Base-by-base conservation (phyloP, 2,113 vertebrate genomes). In the Pachycephala philippinensis region DNA sequence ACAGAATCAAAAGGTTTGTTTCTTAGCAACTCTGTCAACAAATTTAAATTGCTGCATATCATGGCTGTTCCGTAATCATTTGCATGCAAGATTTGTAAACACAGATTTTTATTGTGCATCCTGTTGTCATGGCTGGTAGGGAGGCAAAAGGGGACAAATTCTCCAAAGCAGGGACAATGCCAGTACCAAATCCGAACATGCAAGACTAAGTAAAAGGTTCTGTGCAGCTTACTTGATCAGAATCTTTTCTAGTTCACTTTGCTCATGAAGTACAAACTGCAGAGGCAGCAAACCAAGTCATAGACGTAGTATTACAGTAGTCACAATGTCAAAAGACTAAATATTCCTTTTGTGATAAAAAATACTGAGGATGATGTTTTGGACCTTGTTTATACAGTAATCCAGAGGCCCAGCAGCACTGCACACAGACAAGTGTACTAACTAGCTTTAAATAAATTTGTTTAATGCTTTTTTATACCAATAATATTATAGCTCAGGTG, bases 1-100 rank as follows among this genome's bases (percentile, higher is more conserved):
- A 88, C 15, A 82, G 96, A 97, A 97, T 95, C 89, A 96, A 97
- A 97, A 95, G 89, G 71, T 92, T 97, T 96, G 95, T 97, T 97
- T 93, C 97, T 97, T 97, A 97, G 95, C 95, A 97, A 98, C 93
- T 93, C 88, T 97, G 93, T 98, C 95, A 97, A 93, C 87, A 97
- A 93, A 95, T 96, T 95, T 95, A 97, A 97, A 96, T 97, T 95
- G 84, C 94, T 90, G 78, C 92, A 87, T 94, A 97, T 92, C 84
- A 87, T 88, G 88, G 49, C 88, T 96, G 64, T 89, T 91, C 77
- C 63, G 0, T 91, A 95, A 93, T 89, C 71, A 97, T 97, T 97
- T 97, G 95, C 93, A 96, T 97, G 94, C 90, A 92, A 93, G 77
- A 96, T 97, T 96, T 98, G 96, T 97, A 97, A 97, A 97, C 94